phyloP scores from a whole-genome alignment of 2,797 vertebrate species.

The Crenichthys baileyi region DNA sequence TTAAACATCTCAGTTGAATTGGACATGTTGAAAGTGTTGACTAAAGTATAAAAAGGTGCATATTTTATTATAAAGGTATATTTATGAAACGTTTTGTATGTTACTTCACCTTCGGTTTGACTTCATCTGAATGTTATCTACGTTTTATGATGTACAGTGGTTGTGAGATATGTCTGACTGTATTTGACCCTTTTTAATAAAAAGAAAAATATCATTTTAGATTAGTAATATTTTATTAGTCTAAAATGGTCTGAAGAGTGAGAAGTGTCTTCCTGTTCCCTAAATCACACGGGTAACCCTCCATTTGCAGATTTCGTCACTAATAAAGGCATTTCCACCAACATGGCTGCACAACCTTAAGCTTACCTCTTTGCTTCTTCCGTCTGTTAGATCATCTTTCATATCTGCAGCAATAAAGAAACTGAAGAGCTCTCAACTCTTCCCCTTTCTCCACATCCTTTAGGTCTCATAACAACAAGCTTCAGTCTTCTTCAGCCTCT shows the following conservation, averaged over 20 bases:
- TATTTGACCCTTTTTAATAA: conserved; percentile 62
- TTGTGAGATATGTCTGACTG: conserved; percentile 52
- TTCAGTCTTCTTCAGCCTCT: conserved; percentile 94
- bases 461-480: conserved; percentile 99
- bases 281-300: conserved; percentile 28
- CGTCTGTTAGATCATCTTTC: conserved; percentile 57
- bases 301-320: conserved; percentile 30
- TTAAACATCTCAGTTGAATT: conserved; percentile 26
- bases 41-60: conserved; percentile 61
- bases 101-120: conserved; percentile 40
- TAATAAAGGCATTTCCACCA: conserved; percentile 71
- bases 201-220: conserved; percentile 66
- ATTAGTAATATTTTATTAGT: conserved; percentile 61
- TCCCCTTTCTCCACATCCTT: conserved; percentile 86
- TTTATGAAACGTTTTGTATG: conserved; percentile 70
- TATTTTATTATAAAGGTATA: conserved; percentile 79
- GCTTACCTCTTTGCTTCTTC: conserved; percentile 44
- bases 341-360: conserved; percentile 67
- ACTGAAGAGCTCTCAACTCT: conserved; percentile 86
- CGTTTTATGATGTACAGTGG: conserved; percentile 63
- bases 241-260: conserved; percentile 23
- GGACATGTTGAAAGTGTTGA: conserved; percentile 39
- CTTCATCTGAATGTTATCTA: conserved; percentile 50
- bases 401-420: conserved; percentile 40
- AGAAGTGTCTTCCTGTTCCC: conserved; percentile 19